These are phyloP conservation scores for Watsonalla binaria DNA, from an alignment of 2,888 invertebrate genomes.

Conservation along the genomic window DNA sequence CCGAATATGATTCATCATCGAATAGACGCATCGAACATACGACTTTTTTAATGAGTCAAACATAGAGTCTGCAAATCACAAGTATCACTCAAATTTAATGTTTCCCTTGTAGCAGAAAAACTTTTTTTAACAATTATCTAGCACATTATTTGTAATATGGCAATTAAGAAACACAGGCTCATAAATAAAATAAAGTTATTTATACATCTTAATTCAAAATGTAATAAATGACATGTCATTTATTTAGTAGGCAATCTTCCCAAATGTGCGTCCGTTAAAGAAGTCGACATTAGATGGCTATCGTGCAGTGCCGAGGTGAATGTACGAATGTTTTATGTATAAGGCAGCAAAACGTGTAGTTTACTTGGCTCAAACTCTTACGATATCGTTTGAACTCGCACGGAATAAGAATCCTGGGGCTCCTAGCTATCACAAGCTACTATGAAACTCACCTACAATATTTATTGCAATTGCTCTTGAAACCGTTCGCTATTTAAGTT, in stretches of 20 bases:
- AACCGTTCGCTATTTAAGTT: conserved; percentile 6
- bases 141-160: too few species aligned
- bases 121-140: too few species aligned
- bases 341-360: conserved; percentile 16
- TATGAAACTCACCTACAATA: not conserved
- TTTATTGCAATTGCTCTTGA: not conserved
- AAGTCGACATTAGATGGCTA: conserved; percentile 6
- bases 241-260: not conserved
- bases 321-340: conserved; percentile 29
- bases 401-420: not conserved
- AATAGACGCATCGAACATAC: too few species aligned
- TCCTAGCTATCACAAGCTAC: not conserved
- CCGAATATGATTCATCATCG: too few species aligned
- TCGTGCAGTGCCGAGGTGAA: conserved; percentile 20
- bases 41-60: too few species aligned
- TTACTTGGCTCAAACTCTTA: conserved; percentile 4
- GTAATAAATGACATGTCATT: not conserved
- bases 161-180: too few species aligned
- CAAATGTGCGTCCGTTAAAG: not conserved
- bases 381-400: conserved; percentile 3
- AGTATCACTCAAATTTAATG: too few species aligned
- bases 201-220: not conserved
- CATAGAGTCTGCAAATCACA: too few species aligned
- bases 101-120: too few species aligned
- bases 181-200: not conserved